Percentiles rank a stretch among this genome's conserved stretches.
Conservation (phyloP, 2,888 invertebrate species). For the Lypha dubia region DNA sequence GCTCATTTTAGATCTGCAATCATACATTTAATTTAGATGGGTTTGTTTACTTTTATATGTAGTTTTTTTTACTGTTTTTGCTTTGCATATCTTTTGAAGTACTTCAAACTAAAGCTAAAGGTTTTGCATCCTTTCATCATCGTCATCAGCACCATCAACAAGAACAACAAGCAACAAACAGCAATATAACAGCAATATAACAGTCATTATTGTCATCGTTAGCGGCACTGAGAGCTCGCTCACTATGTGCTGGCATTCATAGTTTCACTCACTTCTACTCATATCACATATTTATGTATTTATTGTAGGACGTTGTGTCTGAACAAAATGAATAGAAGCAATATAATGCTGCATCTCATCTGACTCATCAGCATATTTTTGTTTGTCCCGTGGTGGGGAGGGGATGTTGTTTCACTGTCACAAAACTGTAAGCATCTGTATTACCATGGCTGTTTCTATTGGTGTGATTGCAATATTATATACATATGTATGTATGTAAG, state of each 20-base stretch:
- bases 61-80: conserved; percentile 17
- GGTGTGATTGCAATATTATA: conserved; percentile 15
- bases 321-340: conserved; percentile 31
- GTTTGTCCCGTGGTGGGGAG: too few relatives aligned
- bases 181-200: conserved; percentile 44
- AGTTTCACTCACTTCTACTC: conserved; percentile 47
- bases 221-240: conserved; percentile 36
- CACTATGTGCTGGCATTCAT: conserved; percentile 52
- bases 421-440: conserved; percentile 29
- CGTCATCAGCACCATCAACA: conserved; percentile 7
- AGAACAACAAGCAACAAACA: too few relatives aligned
- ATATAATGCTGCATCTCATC: conserved; percentile 61
- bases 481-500: not conserved
- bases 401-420: conserved; percentile 37
- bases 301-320: conserved; percentile 12
- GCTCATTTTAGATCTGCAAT: conserved; percentile 34
- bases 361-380: conserved; percentile 58
- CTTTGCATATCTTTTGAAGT: conserved; percentile 11
- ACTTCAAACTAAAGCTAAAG: conserved; percentile 48
- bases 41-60: conserved; percentile 57
- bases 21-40: conserved; percentile 66
- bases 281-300: too few relatives aligned
- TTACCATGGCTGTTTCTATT: conserved; percentile 38
- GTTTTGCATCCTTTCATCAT: conserved; percentile 59
- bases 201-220: conserved; percentile 44